These are phyloP conservation scores for Nylanderia fulva DNA, from an alignment of 1,140 invertebrate genomes.

Conservation along the genomic window DNA sequence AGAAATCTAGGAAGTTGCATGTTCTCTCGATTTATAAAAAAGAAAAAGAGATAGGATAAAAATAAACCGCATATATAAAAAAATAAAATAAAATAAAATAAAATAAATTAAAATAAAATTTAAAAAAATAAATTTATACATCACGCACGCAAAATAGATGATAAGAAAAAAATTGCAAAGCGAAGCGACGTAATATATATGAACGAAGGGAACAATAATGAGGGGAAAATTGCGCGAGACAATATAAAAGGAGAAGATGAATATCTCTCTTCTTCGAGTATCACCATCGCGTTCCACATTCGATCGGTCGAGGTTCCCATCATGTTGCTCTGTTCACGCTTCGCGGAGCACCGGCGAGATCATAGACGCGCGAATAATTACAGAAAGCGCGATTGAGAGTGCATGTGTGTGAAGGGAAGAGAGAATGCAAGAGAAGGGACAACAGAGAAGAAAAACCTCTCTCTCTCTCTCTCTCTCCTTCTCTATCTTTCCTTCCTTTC, in stretches of 20 bases:
- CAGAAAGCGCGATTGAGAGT: slow-evolving; percentile 52
- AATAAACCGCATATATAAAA: neutral
- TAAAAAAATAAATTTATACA: neutral
- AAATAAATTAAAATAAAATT: no score
- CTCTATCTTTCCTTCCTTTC: slow-evolving; percentile 33
- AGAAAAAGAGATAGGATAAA: neutral
- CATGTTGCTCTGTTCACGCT: slow-evolving; percentile 78
- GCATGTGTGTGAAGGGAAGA: neutral
- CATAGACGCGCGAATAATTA: slow-evolving; percentile 63
- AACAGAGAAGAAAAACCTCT: neutral
- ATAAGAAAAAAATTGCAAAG: neutral
- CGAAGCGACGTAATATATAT: neutral
- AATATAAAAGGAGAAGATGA: neutral
- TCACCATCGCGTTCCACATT: slow-evolving; percentile 62
- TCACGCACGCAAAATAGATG: neutral
- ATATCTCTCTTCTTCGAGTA: neutral
- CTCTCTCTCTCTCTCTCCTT: neutral
- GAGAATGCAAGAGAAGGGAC: slow-evolving; percentile 6
- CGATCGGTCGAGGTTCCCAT: slow-evolving; percentile 75
- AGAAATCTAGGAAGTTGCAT: neutral
- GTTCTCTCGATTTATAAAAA: slow-evolving; percentile 1
- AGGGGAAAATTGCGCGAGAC: slow-evolving; percentile 12
- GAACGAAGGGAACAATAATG: neutral
- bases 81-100: no score
- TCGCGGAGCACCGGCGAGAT: slow-evolving; percentile 74